These are phyloP conservation scores for Cydia pomonella DNA, from an alignment of 1,140 invertebrate species.

Conservation along the genomic window DNA sequence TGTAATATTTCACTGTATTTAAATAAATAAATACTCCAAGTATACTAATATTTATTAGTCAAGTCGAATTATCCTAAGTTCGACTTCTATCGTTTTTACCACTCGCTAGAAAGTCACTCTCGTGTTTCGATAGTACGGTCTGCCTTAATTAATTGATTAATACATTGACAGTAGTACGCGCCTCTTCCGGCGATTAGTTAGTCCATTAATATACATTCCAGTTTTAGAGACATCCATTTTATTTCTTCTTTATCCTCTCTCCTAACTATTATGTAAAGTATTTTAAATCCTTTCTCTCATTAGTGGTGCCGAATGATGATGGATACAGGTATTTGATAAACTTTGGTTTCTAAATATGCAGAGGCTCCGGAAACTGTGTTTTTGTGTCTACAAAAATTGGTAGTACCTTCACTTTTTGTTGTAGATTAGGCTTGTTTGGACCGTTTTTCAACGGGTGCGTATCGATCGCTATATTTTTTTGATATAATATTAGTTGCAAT, in stretches of 20 bases:
- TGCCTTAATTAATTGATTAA: conserved; percentile 31
- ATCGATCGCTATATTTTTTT: too few relatives aligned
- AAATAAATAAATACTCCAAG: too few relatives aligned
- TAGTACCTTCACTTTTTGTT: too few relatives aligned
- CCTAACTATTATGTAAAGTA: conserved; percentile 20
- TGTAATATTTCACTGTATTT: too few relatives aligned
- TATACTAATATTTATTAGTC: too few relatives aligned
- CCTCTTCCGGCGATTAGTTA: conserved; percentile 28
- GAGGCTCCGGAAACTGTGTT: too few relatives aligned
- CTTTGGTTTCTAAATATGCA: not conserved
- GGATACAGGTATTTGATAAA: not conserved
- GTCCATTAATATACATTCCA: conserved; percentile 24
- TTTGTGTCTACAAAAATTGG: too few relatives aligned
- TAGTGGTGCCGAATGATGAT: not conserved
- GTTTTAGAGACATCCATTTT: conserved; percentile 22
- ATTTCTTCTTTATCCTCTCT: conserved; percentile 1
- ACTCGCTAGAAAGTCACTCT: conserved; percentile 16
- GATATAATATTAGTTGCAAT: too few relatives aligned
- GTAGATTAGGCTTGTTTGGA: too few relatives aligned
- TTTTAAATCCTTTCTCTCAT: conserved; percentile 30
- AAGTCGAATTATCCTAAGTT: too few relatives aligned
- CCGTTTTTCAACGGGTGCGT: too few relatives aligned
- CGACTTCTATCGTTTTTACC: too few relatives aligned
- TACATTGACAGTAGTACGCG: conserved; percentile 24
- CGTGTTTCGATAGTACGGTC: not conserved